Evolutionary conservation across 2,888 invertebrate species (phyloP), one percentile per base, ranked within the genome.

Genomic region (Melinaea marsaeus): DNA sequence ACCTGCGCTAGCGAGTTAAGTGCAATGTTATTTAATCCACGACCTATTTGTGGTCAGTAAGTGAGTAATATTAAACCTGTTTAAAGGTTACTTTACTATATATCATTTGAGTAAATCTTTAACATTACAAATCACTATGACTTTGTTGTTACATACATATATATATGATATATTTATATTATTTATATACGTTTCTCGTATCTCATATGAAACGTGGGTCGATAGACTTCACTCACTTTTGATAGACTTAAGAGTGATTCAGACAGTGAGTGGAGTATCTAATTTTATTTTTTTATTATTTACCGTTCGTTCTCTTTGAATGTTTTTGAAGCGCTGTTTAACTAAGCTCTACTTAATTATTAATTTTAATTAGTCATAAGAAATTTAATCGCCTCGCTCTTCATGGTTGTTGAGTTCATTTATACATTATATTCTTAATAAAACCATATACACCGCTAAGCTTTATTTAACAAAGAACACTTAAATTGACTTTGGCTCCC

Each of bases 1-100:
- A 88, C 87, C 81, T 86, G 86, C 78, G 72, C 79, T 73, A 77
- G 82, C 81, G 79, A 62, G 78, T 80, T 81, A 77, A 78, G 79
- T 68, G 68, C 72, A 75, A 76, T 81, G 89, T 85, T 88, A 90
- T 90, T 85, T 79, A 87, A 90, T 88, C 78, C 82, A 77, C 84
- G 89, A 84, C 90, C 90, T 83, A 88, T 86, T 90, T 90, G 90
- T 78, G 90, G 90, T 89, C 79, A 81, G 79, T 69, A 66, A 69
- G 72, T 71, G 63, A 62, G 71, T 72, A 68, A 71, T 73, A 64
- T 66, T 71, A 74, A 77, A 79, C 79, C 73, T 75, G 78, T 75
- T 72, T 73, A 66, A 68, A 70, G 70, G 68, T 65, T 70, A 68
- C 56, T 61, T 69, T 55, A 51, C 32, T 51, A 32, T 42, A 42